Base-by-base conservation (phyloP, 2,888 invertebrate genomes). In the Acrobasis suavella region DNA sequence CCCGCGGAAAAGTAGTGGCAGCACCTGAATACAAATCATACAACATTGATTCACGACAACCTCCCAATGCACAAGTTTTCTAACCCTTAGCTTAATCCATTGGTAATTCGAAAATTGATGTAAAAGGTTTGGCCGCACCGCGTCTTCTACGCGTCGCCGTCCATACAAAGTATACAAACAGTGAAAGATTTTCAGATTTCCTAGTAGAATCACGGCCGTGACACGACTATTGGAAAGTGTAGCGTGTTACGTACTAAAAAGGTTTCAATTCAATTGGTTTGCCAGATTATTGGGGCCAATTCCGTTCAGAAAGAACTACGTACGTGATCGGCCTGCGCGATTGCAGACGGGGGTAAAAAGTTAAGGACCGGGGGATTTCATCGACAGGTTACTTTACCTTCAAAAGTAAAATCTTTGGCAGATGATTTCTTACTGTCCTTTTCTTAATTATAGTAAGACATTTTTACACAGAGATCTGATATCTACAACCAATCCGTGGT, bases 51-150 rank as follows among this genome's bases (percentile, higher is more conserved):
- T 90, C 88, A 87, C 87, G 85, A 84, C 82, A 78, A 32, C 32
- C 70, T n/a, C 75, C 76, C 82, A 84, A 86, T 86, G 88, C 87
- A 89, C 83, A 87, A 89, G 80, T 88, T 88, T 85, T 77, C 83
- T 77, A 61, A 61, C 61, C 61, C 61, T 54, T 54, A 81, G 85
- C 87, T 90, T 90, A 91, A 91, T 91, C 91, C 89, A 87, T 91
- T 80, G 88, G 88, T 91, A 91, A 91, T 90, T 89, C 88, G 89
- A 91, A 91, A 91, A 91, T 90, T 91, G 90, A 89, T 89, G 90
- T 91, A 87, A 87, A 87, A 87, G 83, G 85, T 80, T 82, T 77
- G 78, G 73, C 83, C 83, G 75, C 85, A 79, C 81, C 76, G 77
- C 81, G 75, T 75, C 74, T 73, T 80, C 76, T 77, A 75, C 64